phyloP scores from a whole-genome alignment of 2,113 vertebrate genomes.

The Orcinus orca region DNA sequence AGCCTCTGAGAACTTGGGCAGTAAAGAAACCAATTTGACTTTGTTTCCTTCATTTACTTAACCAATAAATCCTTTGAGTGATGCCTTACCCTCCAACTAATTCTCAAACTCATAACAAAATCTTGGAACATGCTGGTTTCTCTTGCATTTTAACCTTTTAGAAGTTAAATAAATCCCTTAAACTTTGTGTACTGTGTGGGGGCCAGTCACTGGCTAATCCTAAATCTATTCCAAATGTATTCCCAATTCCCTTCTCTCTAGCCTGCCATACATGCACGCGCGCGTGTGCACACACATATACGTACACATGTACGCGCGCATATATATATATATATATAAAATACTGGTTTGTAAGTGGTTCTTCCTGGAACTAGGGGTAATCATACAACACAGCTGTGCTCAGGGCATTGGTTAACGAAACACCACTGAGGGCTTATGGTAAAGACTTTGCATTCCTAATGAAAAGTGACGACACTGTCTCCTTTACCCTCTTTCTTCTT shows the following conservation, averaged over 20 bases:
- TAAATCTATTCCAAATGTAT: not conserved
- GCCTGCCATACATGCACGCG: rapidly evolving
- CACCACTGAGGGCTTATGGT: not conserved
- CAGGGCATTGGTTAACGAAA: not conserved
- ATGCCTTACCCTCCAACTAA: not conserved
- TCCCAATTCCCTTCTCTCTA: not conserved
- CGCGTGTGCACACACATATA: rapidly evolving
- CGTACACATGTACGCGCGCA: rapidly evolving
- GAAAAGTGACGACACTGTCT: not conserved
- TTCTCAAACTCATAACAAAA: not conserved
- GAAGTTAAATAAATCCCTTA: not conserved
- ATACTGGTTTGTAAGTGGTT: not conserved
- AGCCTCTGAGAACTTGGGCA: not conserved
- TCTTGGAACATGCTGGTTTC: not conserved
- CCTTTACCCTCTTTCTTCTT: not conserved
- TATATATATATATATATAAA: not conserved
- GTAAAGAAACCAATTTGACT: not conserved
- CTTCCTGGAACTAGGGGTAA: not conserved
- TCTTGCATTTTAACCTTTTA: not conserved
- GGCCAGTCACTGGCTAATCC: not conserved
- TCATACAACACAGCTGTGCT: not conserved
- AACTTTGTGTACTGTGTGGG: not conserved
- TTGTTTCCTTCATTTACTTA: not conserved
- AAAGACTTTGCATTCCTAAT: not conserved
- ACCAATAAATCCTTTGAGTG: not conserved